phyloP scores from a whole-genome alignment of 2,797 vertebrate genomes.

The Notamacropus eugenii region DNA sequence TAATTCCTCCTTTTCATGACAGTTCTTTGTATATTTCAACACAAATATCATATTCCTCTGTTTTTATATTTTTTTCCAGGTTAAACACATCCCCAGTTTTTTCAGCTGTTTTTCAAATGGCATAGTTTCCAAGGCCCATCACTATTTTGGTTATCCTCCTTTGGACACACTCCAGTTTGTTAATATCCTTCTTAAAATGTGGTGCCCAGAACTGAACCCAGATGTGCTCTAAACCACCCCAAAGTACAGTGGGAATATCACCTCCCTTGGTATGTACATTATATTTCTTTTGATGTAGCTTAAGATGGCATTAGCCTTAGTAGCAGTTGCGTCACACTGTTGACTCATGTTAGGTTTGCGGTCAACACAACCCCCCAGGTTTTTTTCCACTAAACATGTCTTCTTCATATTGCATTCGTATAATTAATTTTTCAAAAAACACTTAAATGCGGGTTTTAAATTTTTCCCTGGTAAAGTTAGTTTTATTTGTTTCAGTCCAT shows the following conservation, averaged over 20 bases:
- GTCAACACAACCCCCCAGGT: neutral
- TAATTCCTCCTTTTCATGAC: neutral
- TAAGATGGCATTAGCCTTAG: neutral
- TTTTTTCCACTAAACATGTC: neutral
- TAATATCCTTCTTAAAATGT: neutral
- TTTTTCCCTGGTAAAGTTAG: neutral
- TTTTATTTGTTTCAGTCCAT: constrained; percentile 30
- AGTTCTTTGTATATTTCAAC: neutral
- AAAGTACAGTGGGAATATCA: neutral
- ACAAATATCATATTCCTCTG: neutral
- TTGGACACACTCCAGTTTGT: neutral
- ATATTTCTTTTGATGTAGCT: neutral
- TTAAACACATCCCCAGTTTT: neutral
- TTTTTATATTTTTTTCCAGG: neutral
- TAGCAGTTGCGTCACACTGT: neutral
- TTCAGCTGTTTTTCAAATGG: neutral
- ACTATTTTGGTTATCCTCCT: neutral
- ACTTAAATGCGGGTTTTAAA: neutral
- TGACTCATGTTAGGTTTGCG: neutral
- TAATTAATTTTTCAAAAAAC: constrained; percentile 28
- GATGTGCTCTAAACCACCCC: neutral
- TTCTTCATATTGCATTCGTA: neutral
- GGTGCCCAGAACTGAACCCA: neutral
- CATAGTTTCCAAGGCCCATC: neutral
- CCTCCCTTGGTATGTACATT: neutral